Base-by-base conservation (phyloP, 2,113 vertebrate species). In the Lepisosteus osseus region DNA sequence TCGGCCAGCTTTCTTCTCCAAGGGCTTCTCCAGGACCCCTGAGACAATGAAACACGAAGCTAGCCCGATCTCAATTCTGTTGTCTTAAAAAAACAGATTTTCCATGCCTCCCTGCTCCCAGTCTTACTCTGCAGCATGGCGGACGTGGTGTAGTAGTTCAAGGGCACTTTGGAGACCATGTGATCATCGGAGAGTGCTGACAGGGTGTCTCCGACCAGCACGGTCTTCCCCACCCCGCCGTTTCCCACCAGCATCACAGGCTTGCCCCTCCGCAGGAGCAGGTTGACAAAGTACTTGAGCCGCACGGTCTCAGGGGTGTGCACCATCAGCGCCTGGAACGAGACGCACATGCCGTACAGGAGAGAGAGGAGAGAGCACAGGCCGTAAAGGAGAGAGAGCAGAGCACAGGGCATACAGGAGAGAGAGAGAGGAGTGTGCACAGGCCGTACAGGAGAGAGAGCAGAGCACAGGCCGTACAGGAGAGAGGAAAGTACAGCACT, bases 131-230 rank as follows among this genome's bases (percentile, higher is more conserved):
- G 93, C 69, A 93, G 83, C 90, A 90, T 90, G 77, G 91, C 90
- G 0, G 91, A 93, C 54, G 91, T 93, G 1, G 92, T 93, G 77
- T 92, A 92, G 86, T 92, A 93, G 80, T 94, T 94, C 67, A 92
- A 93, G 40, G 91, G 91, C 68, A 93, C 88, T 0, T 83, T 79
- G 75, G 91, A 89, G 63, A 92, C 82, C 0, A 90, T 4, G 70
- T 85, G 91, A 2, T 87, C 78, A 0, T 93, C 93, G 61, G 8
- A 12, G 0, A 94, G 86, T 0, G 73, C 73, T 0, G 81, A 74
- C 41, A 94, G 82, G 72, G 92, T 92, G 81, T 93, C 79, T 44
- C 84, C 70, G 88, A 93, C 89, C 68, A 92, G 74, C 64, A 91
- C 86, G 0, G 91, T 91, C 69, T 94, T 94, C 40, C 93, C 93